Conservation (phyloP, 2,113 vertebrate species). For the western clawed frog (Xenopus tropicalis) region DNA sequence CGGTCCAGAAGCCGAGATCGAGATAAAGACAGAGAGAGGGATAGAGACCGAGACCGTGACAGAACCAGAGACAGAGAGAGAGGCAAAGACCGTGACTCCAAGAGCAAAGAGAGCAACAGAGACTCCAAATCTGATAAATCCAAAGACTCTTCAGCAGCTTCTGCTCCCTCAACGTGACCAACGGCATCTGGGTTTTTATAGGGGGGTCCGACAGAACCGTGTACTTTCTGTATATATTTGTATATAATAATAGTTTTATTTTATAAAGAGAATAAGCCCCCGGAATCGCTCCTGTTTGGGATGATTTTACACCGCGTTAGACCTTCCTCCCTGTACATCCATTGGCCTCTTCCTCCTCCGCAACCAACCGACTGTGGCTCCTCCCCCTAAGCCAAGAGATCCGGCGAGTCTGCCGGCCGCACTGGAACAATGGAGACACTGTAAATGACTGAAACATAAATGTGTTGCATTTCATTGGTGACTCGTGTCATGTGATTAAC, state of each 20-base stretch:
- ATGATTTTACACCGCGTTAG: background rate
- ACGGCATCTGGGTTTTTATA: slow-evolving; percentile 28
- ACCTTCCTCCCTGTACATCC: background rate
- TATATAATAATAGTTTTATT: slow-evolving; percentile 21
- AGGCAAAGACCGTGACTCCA: slow-evolving; percentile 74
- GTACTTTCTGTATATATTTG: slow-evolving; percentile 61
- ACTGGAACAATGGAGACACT: no score
- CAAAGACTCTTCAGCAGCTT: slow-evolving; percentile 61
- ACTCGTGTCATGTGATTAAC: no score
- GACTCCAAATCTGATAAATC: slow-evolving; percentile 68
- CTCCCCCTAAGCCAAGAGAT: slow-evolving; percentile 50
- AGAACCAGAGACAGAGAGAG: slow-evolving; percentile 65
- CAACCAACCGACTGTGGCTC: slow-evolving; percentile 58
- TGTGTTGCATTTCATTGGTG: no score
- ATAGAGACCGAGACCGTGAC: slow-evolving; percentile 60
- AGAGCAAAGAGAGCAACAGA: slow-evolving; percentile 67
- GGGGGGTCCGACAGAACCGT: slow-evolving; percentile 49
- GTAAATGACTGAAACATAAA: no score
- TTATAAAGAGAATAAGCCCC: no score
- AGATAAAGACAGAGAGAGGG: slow-evolving; percentile 56
- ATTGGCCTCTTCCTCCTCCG: slow-evolving; percentile 55
- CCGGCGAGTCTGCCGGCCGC: no score
- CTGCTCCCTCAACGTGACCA: slow-evolving; percentile 41
- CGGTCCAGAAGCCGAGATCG: slow-evolving; percentile 47
- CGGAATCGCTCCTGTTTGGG: background rate